These are phyloP conservation scores for Pangasius mekongensis DNA, from an alignment of 2,797 vertebrate genomes.

Conservation along the genomic window DNA sequence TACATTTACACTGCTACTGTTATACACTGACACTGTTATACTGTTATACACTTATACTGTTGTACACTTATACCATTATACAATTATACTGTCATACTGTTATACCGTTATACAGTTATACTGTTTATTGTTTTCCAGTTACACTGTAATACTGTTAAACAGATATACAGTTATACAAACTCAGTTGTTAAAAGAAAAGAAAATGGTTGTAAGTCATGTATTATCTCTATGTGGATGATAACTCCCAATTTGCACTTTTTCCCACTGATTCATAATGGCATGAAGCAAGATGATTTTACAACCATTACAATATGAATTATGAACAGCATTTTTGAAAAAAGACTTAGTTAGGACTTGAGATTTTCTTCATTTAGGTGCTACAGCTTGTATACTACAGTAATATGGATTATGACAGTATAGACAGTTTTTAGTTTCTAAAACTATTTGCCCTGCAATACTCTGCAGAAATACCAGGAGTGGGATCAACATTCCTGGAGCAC, in stretches of 20 bases:
- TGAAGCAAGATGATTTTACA: not conserved
- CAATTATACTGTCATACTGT: too few species aligned
- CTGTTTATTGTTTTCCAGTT: not conserved
- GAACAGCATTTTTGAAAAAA: not conserved
- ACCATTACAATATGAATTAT: not conserved
- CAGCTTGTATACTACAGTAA: not conserved
- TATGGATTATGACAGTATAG: not conserved
- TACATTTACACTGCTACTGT: too few species aligned
- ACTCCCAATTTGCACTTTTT: not conserved
- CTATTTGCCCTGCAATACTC: not conserved
- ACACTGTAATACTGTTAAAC: not conserved
- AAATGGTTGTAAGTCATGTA: not conserved
- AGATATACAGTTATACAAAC: too few species aligned
- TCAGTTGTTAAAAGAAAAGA: too few species aligned
- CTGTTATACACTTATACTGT: not conserved
- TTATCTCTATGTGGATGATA: not conserved
- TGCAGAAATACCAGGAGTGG: conserved; percentile 22
- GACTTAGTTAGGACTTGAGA: not conserved
- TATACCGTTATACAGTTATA: not conserved
- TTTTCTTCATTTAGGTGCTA: not conserved
- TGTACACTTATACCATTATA: not conserved
- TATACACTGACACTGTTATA: not conserved
- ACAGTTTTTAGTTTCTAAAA: not conserved
- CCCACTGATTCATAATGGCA: not conserved
- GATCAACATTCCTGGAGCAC: conserved; percentile 37